Evolutionary conservation across 1,140 invertebrate genomes (phyloP).

Genomic region (Trichoplusia ni): DNA sequence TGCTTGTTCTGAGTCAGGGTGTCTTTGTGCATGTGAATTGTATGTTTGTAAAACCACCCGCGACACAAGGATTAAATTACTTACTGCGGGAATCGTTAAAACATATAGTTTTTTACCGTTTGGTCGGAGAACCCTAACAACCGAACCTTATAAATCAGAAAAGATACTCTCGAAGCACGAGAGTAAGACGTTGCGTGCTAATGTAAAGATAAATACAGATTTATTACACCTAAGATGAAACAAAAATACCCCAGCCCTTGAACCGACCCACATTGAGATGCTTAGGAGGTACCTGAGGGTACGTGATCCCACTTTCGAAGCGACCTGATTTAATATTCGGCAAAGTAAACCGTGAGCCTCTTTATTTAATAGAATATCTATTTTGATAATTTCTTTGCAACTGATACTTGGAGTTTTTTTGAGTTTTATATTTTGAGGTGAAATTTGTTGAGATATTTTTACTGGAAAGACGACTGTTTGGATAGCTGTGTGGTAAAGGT

Average conservation of each 20-base stretch:
- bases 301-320: constrained; percentile 3
- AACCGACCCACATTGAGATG: not conserved
- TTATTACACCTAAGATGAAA: not conserved
- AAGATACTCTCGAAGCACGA: too few species aligned
- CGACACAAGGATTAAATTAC: too few species aligned
- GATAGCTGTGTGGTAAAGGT: too few species aligned
- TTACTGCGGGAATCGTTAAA: too few species aligned
- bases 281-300: not conserved
- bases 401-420: not conserved
- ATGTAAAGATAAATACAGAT: not conserved
- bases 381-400: constrained; percentile 11
- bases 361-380: constrained; percentile 16
- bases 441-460: not conserved
- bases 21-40: too few species aligned
- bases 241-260: not conserved
- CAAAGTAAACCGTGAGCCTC: constrained; percentile 2
- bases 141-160: too few species aligned
- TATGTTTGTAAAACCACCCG: too few species aligned
- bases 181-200: too few species aligned
- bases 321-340: not conserved
- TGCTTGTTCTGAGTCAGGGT: too few species aligned
- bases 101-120: too few species aligned
- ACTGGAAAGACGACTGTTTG: not conserved
- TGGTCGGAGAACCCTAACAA: too few species aligned
- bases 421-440: too few species aligned